Percentiles rank a stretch among this genome's conserved stretches.
These are phyloP conservation scores for Drosophila sp. DNA, from an alignment of 1,140 invertebrate genomes.

Conservation along the genomic window DNA sequence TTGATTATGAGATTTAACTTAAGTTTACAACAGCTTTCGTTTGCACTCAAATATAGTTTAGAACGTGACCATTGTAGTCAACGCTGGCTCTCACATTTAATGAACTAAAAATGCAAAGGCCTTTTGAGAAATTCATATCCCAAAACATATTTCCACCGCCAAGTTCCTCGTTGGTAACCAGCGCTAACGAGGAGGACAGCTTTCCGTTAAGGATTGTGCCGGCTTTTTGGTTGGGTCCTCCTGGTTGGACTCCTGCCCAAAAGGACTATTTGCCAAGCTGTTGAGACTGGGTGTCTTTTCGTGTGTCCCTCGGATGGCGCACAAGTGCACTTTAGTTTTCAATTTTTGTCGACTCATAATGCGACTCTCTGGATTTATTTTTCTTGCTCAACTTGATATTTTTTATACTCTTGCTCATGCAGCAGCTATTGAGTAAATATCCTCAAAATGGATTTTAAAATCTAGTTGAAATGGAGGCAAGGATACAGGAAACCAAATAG, in stretches of 20 bases:
- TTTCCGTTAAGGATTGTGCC: conserved; percentile 33
- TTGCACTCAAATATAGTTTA: background rate
- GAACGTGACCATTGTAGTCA: conserved; percentile 5
- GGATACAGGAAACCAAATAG: conserved; percentile 32
- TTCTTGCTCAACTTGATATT: background rate
- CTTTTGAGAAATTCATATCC: conserved; percentile 57
- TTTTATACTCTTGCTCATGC: background rate
- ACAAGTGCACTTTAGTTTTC: conserved; percentile 77
- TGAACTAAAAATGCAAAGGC: conserved; percentile 54
- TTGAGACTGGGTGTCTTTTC: conserved; percentile 18
- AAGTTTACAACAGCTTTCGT: background rate
- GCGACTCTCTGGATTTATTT: conserved; percentile 54
- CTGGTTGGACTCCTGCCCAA: too few species aligned
- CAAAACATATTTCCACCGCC: conserved; percentile 50
- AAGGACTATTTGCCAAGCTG: conserved; percentile 38
- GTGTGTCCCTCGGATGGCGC: conserved; percentile 37
- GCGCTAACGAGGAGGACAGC: conserved; percentile 70
- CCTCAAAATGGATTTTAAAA: conserved; percentile 75
- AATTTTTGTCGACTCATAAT: conserved; percentile 78
- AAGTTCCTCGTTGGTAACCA: conserved; percentile 45
- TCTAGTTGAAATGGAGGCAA: conserved; percentile 34
- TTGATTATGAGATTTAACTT: background rate
- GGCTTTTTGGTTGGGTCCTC: conserved; percentile 44
- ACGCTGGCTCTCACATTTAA: conserved; percentile 38
- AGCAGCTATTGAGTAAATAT: conserved; percentile 64